phyloP scores from a whole-genome alignment of 2,888 invertebrate genomes.

The Hyppa rectilinea region DNA sequence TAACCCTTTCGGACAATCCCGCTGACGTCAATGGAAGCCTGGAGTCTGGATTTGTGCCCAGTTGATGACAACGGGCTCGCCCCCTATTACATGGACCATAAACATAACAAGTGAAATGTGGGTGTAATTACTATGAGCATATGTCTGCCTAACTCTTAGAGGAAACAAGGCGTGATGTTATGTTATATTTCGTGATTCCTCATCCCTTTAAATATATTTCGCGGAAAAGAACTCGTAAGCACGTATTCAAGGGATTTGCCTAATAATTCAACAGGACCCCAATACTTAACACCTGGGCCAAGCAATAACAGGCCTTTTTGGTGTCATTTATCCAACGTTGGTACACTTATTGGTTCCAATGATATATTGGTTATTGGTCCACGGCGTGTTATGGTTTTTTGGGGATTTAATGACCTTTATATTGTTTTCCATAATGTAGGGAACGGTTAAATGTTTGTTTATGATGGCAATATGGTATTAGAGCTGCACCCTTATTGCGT shows the following conservation, averaged over 20 bases:
- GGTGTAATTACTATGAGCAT: no score
- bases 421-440: conserved; percentile 39
- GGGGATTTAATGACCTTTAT: conserved; percentile 41
- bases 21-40: no score
- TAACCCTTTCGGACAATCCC: no score
- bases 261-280: conserved; percentile 62
- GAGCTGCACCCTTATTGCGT: not conserved
- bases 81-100: no score
- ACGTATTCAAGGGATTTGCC: conserved; percentile 48
- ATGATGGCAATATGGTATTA: not conserved
- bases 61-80: no score
- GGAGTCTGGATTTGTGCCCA: no score
- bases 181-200: not conserved
- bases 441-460: not conserved
- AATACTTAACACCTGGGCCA: conserved; percentile 64
- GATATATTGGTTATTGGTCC: conserved; percentile 62
- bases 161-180: no score
- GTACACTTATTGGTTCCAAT: conserved; percentile 62
- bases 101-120: no score
- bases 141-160: no score
- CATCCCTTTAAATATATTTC: not conserved
- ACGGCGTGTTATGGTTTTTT: conserved; percentile 61
- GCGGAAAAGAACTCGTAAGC: conserved; percentile 15
- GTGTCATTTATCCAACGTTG: conserved; percentile 59
- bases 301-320: conserved; percentile 62